Evolutionary conservation across 1,140 invertebrate species (phyloP).

Genomic region (Lepidurus arcticus): DNA sequence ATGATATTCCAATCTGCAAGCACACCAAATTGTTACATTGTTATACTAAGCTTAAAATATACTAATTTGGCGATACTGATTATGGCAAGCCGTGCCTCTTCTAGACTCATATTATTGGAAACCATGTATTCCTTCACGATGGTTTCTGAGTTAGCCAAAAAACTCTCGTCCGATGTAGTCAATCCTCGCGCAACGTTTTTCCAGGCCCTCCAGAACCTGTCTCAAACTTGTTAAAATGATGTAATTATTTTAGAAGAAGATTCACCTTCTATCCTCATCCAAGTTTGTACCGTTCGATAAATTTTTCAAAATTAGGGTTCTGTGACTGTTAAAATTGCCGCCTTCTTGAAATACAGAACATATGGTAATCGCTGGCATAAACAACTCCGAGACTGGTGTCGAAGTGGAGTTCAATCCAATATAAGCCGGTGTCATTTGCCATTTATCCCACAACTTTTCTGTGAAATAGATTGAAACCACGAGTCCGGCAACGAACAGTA

Average conservation of each 20-base stretch:
- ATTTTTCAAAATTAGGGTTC: neutral
- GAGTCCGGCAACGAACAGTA: neutral
- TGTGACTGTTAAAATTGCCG: neutral
- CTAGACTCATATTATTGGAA: neutral
- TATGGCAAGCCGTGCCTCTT: neutral
- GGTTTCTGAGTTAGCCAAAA: neutral
- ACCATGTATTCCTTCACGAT: neutral
- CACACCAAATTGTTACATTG: neutral
- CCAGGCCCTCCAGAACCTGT: neutral
- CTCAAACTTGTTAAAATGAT: neutral
- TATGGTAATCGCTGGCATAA: conserved; percentile 25
- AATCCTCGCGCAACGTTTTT: conserved; percentile 1
- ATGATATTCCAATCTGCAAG: conserved; percentile 11
- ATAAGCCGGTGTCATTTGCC: conserved; percentile 11
- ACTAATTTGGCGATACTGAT: neutral
- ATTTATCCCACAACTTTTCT: conserved; percentile 19
- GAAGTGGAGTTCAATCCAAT: conserved; percentile 5
- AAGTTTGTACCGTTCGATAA: neutral
- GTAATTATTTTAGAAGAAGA: neutral
- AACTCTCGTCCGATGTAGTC: neutral
- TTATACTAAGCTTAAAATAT: neutral
- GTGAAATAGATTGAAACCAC: conserved; percentile 14
- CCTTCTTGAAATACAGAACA: conserved; percentile 22
- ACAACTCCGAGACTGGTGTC: neutral
- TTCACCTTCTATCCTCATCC: neutral